Evolutionary conservation across 2,888 invertebrate species (phyloP), one percentile per base, ranked within the genome.

Genomic region (Morinoia aosen): DNA sequence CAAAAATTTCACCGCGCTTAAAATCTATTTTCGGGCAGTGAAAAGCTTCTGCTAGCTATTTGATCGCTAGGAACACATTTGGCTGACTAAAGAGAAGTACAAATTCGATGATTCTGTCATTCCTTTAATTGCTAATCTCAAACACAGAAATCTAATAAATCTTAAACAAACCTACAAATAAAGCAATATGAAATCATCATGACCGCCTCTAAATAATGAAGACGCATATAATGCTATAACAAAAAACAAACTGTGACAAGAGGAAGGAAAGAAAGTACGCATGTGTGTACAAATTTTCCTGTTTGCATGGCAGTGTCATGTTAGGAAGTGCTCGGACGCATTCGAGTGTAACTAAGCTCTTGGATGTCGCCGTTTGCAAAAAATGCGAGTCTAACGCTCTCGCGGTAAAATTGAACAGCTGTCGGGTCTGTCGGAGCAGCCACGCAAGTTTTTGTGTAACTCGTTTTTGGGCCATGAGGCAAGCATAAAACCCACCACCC

Each of bases 371-470:
- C 25, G 93, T 19, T 40, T 90, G 16, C 11, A 93, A 93, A 57
- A 93, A 57, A n/a, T 93, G 93, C 93, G 93, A 93, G 57, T 57
- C 93, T 57, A 93, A 57, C 57, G 58, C 93, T 93, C n/a, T 12
- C 33, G 93, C 12, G 93, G 93, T 93, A 93, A 57, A 93, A 93
- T 57, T 19, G 57, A 93, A 93, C 93, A 93, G 93, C 93, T 93
- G 93, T 93, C 57, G 57, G 91, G 8, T 39, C 91, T 91, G 39
- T 40, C 56, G 16, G 48, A 57, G 93, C 93, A 25, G 25, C 93
- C n/a, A 19, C 48, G 93, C 93, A 93, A 93, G 93, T 93, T 93
- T 93, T 93, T 93, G 56, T 57, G 19, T 16, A 93, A 93, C 57
- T 90, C 90, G n/a, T 93, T 93, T 93, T 93, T 93, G 58, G 93